Conservation (phyloP, 2,888 invertebrate genomes). For the Acholoe squamosa region DNA sequence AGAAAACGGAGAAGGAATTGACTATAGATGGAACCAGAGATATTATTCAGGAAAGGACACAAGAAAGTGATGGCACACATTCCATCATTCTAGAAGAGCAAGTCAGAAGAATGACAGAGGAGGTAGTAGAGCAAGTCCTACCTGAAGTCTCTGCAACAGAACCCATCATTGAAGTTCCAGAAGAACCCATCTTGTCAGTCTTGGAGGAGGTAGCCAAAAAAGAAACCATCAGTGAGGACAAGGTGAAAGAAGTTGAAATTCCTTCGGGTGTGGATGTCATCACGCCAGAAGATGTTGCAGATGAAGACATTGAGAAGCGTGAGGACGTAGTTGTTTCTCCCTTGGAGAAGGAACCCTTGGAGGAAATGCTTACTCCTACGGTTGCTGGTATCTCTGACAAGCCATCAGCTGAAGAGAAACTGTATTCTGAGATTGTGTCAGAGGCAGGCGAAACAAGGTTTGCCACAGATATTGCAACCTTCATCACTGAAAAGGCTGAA, state of each 20-base stretch:
- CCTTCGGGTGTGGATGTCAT: neutral
- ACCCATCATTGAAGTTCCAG: too few species aligned
- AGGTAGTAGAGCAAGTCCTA: too few species aligned
- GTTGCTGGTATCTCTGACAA: neutral
- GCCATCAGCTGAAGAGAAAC: neutral
- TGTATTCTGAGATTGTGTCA: neutral
- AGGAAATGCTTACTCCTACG: neutral
- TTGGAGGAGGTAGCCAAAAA: neutral
- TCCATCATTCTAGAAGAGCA: too few species aligned
- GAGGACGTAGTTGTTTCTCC: neutral
- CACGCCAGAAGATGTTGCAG: neutral
- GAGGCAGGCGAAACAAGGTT: neutral
- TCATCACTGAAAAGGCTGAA: neutral
- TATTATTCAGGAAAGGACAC: too few species aligned
- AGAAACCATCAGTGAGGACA: neutral
- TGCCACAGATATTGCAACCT: neutral
- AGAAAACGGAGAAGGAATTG: too few species aligned
- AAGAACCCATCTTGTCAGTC: neutral
- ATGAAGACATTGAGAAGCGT: neutral
- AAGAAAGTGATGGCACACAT: too few species aligned
- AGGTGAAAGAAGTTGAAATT: neutral
- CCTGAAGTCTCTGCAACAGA: too few species aligned
- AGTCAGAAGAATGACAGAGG: too few species aligned
- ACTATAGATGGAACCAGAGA: too few species aligned
- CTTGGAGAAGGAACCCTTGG: neutral